Base-by-base conservation (phyloP, 2,113 vertebrate species). In the Lophius piscatorius region DNA sequence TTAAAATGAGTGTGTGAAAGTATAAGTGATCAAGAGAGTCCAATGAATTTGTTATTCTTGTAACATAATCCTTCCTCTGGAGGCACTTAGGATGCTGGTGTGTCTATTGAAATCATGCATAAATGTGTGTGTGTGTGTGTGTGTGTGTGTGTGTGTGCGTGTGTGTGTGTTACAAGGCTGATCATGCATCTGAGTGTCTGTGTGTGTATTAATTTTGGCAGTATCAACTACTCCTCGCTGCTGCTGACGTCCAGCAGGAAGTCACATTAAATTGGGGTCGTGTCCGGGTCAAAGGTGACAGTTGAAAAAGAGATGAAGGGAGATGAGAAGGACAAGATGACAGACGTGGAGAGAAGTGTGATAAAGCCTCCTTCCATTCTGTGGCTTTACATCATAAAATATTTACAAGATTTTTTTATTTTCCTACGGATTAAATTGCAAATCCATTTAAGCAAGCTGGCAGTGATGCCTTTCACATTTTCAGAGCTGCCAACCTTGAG, bases 171-270 rank as follows among this genome's bases (percentile, higher is more conserved):
- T 9, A 22, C 26, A 21, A 31, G 14, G 5, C 7, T 42, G 29
- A 17, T 4, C 38, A 22, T 42, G 46, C 11, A 26, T 45, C 34
- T 11, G 28, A 31, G 11, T 26, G 26, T 35, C 24, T 52, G 54
- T 69, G 18, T 79, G 16, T 31, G n/a, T n/a, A n/a, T 78, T 77
- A 60, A 26, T 80, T 42, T 80, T 82, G 80, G 74, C 76, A 39
- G 28, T 6, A 29, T 45, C 9, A 48, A 41, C 49, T 34, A 49
- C 75, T 60, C 12, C 57, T 61, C 44, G 55, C 64, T 50, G 42
- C 66, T 47, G 62, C 50, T 51, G 26, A 44, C 6, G 1, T 64
- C 38, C 24, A 45, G 54, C 77, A 85, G 77, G 80, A 85, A 83
- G 65, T 81, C 35, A 2, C 26, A 39, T 70, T 47, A 47, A 74